A percentile compares a stretch with the other conserved stretches of the same genome.
Conservation (phyloP, 1,140 invertebrate genomes). For the Drosophila ananassae region DNA sequence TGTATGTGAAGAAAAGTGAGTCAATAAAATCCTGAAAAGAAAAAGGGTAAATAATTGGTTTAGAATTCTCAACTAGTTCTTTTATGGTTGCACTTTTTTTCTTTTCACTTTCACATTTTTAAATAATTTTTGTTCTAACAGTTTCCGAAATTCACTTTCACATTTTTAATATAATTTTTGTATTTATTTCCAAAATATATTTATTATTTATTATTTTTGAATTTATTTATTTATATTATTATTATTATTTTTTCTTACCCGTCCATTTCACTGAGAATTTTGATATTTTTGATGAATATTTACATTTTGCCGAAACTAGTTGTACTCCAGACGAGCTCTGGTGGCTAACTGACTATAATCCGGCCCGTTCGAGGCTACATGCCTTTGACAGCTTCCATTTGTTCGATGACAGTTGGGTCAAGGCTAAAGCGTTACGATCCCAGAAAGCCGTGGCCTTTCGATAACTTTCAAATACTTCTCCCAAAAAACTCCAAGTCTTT, state of each 20-base stretch:
- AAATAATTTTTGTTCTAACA: too few species aligned
- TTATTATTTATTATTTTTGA: conserved; percentile 1
- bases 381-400: not conserved
- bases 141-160: too few species aligned
- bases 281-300: not conserved
- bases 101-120: too few species aligned
- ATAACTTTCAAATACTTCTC: too few species aligned
- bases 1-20: not conserved
- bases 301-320: not conserved
- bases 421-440: not conserved
- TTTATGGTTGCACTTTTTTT: too few species aligned
- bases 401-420: not conserved
- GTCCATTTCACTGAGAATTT: conserved; percentile 13
- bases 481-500: too few species aligned
- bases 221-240: not conserved
- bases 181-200: too few species aligned
- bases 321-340: conserved; percentile 29
- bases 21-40: not conserved
- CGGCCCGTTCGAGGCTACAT: too few species aligned
- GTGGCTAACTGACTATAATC: conserved; percentile 17
- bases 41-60: too few species aligned
- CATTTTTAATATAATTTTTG: too few species aligned
- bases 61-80: too few species aligned
- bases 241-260: conserved; percentile 1
- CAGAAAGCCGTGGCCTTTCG: too few species aligned